These are phyloP conservation scores for Pangasius mekongensis DNA, from an alignment of 2,797 vertebrate genomes.

Conservation along the genomic window DNA sequence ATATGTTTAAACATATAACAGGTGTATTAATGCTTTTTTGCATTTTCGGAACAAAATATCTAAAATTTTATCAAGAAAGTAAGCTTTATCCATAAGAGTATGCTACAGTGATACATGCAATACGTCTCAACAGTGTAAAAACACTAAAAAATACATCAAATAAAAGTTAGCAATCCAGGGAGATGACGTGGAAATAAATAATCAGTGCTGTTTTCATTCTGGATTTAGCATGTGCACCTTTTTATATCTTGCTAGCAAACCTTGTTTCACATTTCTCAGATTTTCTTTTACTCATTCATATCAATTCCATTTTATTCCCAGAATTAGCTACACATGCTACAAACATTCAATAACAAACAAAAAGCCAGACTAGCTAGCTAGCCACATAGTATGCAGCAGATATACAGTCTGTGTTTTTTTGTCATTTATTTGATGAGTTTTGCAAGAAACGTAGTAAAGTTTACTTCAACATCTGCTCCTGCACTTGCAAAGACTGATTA, in stretches of 20 bases:
- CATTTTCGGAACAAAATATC: neutral
- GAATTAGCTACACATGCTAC: neutral
- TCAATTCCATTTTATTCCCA: neutral
- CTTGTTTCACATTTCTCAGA: too few relatives aligned
- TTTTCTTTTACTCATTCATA: neutral
- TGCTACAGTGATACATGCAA: neutral
- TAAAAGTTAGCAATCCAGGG: too few relatives aligned
- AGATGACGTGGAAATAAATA: too few relatives aligned
- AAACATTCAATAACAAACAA: too few relatives aligned
- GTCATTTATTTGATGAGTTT: too few relatives aligned
- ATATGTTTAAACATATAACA: neutral
- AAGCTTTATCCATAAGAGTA: neutral
- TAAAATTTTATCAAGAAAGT: neutral
- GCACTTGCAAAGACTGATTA: neutral
- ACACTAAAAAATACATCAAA: neutral
- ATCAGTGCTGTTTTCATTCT: too few relatives aligned
- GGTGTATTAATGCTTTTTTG: neutral
- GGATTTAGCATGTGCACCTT: neutral
- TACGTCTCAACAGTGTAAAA: neutral
- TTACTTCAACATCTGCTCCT: too few relatives aligned
- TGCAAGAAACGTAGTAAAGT: too few relatives aligned
- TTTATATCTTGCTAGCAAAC: neutral
- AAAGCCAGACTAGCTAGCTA: too few relatives aligned
- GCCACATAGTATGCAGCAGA: too few relatives aligned
- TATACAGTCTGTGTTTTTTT: too few relatives aligned